Evolutionary conservation across 1,140 invertebrate genomes (phyloP), one percentile per base, ranked within the genome.

Genomic region (Brachionus sp.): DNA sequence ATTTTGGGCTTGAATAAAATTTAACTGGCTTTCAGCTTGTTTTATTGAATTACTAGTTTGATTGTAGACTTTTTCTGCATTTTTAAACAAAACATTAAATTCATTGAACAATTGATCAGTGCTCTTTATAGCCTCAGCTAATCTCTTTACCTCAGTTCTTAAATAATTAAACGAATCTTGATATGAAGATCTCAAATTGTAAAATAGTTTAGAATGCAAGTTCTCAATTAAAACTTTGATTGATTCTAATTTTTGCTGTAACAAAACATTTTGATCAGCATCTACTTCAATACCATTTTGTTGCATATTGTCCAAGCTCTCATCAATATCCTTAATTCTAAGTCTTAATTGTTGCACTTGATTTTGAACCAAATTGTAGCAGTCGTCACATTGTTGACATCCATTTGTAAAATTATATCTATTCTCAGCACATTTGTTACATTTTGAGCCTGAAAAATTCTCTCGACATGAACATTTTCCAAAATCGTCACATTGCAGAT

Each of bases 401-500:
- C 89, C 89, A 68, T 87, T 87, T 6, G 88, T 85, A 70, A 88
- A 86, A 86, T 89, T 88, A 84, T 86, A 89, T 83, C 88, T 88
- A 85, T 90, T 90, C 53, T 93, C 91, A 86, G 92, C 92, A 88
- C 97, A 98, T 37, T 90, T 86, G 86, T 94, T 92, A 88, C 97
- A 98, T 84, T 93, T 92, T 66, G 91, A 90, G 3, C 96, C 96
- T 9, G 91, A 89, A 9, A 93, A 93, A 87, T 95, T 93, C 85
- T 94, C 92, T 89, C 95, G 95, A 90, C 95, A 98, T 9, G 92
- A 92, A 89, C 96, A 98, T 85, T 93, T 91, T 16, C 95, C 95
- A 83, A 90, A 90, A 0, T 92, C 91, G 87, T 92, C 90, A 89
- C 95, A 96, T 62, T 93, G 86, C 4, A 94, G 87, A 85, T 94